These are phyloP conservation scores for Drosophila fulvimacula DNA, from an alignment of 2,888 invertebrate species.

Conservation along the genomic window DNA sequence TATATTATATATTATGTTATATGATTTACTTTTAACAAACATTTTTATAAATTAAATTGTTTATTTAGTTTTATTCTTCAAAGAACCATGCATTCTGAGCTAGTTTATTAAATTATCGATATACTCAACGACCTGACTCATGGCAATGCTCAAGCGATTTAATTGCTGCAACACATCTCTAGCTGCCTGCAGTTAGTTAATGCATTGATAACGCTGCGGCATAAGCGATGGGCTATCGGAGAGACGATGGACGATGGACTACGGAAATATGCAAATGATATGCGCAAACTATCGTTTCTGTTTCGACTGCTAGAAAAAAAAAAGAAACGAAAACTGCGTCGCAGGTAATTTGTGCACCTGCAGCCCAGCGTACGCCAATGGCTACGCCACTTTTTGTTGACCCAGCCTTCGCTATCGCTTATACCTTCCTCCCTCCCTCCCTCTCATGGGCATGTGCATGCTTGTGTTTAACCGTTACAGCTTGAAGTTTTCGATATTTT, in stretches of 20 bases:
- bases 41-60: too few species aligned
- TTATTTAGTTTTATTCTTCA: too few species aligned
- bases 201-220: slow-evolving; percentile 47
- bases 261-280: slow-evolving; percentile 60
- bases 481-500: slow-evolving; percentile 62
- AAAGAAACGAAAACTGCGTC: slow-evolving; percentile 11
- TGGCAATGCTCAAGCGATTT: slow-evolving; percentile 9
- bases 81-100: too few species aligned
- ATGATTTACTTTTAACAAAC: too few species aligned
- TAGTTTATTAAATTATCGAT: not conserved
- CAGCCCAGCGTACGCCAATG: slow-evolving; percentile 30
- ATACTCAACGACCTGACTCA: not conserved
- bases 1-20: too few species aligned
- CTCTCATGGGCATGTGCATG: not conserved
- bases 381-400: slow-evolving; percentile 16
- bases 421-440: not conserved
- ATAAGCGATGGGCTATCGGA: slow-evolving; percentile 33
- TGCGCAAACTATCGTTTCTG: slow-evolving; percentile 28
- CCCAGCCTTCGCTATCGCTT: not conserved
- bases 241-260: slow-evolving; percentile 8
- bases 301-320: slow-evolving; percentile 2
- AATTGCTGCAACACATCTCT: slow-evolving; percentile 6
- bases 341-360: slow-evolving; percentile 54
- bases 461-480: slow-evolving; percentile 17
- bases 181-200: slow-evolving; percentile 27